Base-by-base conservation (phyloP, 2,113 vertebrate genomes). In the Lanius collurio region DNA sequence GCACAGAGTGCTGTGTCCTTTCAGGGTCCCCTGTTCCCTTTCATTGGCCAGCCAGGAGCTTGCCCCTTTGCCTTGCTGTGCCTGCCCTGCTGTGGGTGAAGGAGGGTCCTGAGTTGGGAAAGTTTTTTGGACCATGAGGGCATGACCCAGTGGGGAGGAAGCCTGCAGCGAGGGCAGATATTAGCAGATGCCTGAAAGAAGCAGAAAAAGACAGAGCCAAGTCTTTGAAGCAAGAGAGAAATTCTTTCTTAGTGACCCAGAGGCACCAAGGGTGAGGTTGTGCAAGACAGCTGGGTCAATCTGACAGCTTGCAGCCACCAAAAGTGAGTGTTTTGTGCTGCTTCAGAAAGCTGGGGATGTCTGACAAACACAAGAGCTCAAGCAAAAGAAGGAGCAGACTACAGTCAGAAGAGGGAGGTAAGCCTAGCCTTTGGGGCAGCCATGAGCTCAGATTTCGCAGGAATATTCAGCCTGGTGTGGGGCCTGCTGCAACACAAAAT, bases 361-460 rank as follows among this genome's bases (percentile, higher is more conserved):
- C 46, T 81, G 65, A 69, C 41, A 91, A 70, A 62, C 37, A 69
- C 13, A 83, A 90, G 49, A 80, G 16, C 23, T 94, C 65, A 37
- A 57, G 73, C 13, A 77, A 89, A 75, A 94, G 52, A 68, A 89
- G 39, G 42, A 91, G 50, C 42, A 78, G 60, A 81, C 47, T 63
- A 22, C 30, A 81, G 8, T 63, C 81, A 70, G 56, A 53, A 90
- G 22, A 62, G 15, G 31, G 10, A 94, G 65, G 56, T 50, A 87
- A 92, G 50, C 59, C 69, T 91, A 91, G 93, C 89, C 95, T 95
- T 91, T 74, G 91, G 87, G 89, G 60, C 35, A 91, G 60, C 73
- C 60, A 63, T 52, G 67, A 63, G 52, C 64, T 96, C 60, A 59
- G 55, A 93, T 94, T 95, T 95, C 42, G 71, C 39, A 63, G 93